phyloP scores from a whole-genome alignment of 1,140 invertebrate species.

The Apis dorsata region DNA sequence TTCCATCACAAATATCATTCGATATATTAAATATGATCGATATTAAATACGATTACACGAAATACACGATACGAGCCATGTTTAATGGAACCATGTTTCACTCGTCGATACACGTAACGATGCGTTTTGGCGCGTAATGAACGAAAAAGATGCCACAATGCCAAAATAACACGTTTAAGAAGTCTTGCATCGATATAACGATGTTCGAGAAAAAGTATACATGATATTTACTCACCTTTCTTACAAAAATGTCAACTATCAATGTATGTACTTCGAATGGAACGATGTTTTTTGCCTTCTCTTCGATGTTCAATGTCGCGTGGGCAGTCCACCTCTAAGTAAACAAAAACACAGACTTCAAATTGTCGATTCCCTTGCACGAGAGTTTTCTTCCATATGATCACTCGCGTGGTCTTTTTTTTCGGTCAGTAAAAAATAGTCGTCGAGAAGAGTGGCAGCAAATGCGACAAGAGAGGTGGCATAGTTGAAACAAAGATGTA shows the following conservation, averaged over 20 bases:
- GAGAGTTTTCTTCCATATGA: conserved; percentile 13
- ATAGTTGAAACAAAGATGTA: neutral
- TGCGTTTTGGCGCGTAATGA: neutral
- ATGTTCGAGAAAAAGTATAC: neutral
- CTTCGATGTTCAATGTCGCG: conserved; percentile 28
- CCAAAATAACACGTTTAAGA: neutral
- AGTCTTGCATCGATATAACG: neutral
- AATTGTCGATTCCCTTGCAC: conserved; percentile 42
- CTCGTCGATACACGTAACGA: neutral
- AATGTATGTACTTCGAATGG: conserved; percentile 21
- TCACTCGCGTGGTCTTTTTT: conserved; percentile 50
- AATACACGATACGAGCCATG: neutral
- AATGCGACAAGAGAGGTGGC: conserved; percentile 21
- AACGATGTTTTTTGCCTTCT: conserved; percentile 18
- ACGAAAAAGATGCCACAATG: neutral
- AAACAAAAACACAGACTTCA: conserved; percentile 64
- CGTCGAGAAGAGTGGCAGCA: conserved; percentile 19
- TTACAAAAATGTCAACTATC: conserved; percentile 12
- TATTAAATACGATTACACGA: neutral
- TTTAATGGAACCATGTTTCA: neutral
- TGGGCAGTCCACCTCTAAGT: conserved; percentile 48
- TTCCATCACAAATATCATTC: neutral
- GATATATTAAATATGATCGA: neutral
- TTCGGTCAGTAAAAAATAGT: conserved; percentile 35
- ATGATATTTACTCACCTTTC: conserved; percentile 19